A percentile compares a stretch with the other conserved stretches of the same genome.
These are phyloP conservation scores for Elachura formosa DNA, from an alignment of 2,113 vertebrate genomes.

Conservation along the genomic window DNA sequence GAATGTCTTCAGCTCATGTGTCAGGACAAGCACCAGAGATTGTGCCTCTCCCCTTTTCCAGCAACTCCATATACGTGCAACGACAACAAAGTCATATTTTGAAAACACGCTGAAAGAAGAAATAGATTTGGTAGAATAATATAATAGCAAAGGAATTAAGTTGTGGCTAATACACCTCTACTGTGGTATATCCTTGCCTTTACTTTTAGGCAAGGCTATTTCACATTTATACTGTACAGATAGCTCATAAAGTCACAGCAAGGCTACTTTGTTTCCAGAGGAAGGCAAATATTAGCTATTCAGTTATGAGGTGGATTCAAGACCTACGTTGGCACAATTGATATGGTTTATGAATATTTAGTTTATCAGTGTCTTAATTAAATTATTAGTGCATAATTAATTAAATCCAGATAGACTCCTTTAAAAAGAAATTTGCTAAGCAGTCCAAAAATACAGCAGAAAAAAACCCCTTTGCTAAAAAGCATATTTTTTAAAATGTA, in stretches of 20 bases:
- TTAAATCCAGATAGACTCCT: neutral
- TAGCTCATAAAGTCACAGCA: neutral
- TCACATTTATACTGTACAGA: neutral
- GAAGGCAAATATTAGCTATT: neutral
- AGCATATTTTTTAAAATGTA: neutral
- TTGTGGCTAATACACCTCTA: neutral
- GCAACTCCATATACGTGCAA: neutral
- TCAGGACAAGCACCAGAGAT: neutral
- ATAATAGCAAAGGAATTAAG: neutral
- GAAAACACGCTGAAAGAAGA: neutral
- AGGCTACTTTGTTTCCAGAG: neutral
- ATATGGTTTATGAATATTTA: constrained; percentile 10
- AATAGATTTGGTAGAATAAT: neutral
- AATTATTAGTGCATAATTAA: too few species aligned
- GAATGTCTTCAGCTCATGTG: neutral
- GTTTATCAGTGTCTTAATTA: constrained; percentile 16
- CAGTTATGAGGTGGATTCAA: neutral
- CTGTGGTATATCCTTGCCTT: neutral
- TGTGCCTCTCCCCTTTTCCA: neutral
- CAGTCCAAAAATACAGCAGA: neutral
- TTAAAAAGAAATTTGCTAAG: constrained; percentile 15
- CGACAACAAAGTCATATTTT: neutral
- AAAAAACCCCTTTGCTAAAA: neutral
- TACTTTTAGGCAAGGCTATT: neutral
- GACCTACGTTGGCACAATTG: neutral